phyloP scores from a whole-genome alignment of 2,113 vertebrate genomes.

The Notarius quadriscutis region DNA sequence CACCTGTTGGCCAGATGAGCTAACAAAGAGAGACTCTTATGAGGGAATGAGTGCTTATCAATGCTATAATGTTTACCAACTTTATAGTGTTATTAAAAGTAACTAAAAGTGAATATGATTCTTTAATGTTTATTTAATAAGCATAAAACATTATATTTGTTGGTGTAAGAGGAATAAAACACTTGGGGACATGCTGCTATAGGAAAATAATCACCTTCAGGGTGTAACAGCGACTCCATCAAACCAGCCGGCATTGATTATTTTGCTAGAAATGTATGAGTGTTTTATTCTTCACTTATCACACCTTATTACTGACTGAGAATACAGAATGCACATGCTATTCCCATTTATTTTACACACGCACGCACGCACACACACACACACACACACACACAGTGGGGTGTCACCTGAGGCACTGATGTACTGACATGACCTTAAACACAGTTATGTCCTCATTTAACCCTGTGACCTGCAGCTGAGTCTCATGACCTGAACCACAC shows the following conservation, averaged over 20 bases:
- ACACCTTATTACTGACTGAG: not conserved
- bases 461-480: constrained; percentile 27
- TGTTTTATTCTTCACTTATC: not conserved
- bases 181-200: not conserved
- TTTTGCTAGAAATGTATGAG: not conserved
- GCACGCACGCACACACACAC: not conserved
- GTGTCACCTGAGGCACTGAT: not conserved
- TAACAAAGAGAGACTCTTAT: too few relatives aligned
- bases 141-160: not conserved
- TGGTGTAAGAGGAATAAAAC: not conserved
- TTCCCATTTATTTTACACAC: not conserved
- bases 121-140: not conserved
- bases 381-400: not conserved
- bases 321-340: not conserved
- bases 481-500: constrained; percentile 27
- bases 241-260: not conserved
- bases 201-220: not conserved
- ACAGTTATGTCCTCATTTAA: constrained; percentile 32
- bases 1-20: too few relatives aligned
- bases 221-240: not conserved
- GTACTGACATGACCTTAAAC: not conserved
- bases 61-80: too few relatives aligned
- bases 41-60: too few relatives aligned
- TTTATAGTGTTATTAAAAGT: not conserved
- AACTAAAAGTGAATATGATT: not conserved